Percentiles rank a stretch among this genome's conserved stretches.
Conservation (phyloP, 1,140 invertebrate genomes). For the Cotesia glomerata region DNA sequence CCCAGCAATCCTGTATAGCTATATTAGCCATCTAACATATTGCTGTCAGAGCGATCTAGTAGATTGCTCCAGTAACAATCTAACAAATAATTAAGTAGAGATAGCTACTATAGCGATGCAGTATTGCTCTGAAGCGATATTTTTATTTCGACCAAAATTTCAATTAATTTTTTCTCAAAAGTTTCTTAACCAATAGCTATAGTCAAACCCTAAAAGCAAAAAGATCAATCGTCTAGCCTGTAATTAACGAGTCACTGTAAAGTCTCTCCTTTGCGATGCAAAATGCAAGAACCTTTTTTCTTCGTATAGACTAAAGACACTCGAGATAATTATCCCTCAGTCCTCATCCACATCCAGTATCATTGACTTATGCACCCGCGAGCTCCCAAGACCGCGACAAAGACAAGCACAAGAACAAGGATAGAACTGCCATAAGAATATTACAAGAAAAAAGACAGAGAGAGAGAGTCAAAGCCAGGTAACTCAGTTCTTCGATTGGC, state of each 20-base stretch:
- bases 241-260: slow-evolving; percentile 60
- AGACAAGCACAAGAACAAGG: background rate
- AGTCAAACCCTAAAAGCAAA: background rate
- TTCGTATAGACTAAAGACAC: slow-evolving; percentile 38
- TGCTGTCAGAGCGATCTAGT: no score
- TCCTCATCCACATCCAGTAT: background rate
- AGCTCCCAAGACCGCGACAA: slow-evolving; percentile 13
- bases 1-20: no score
- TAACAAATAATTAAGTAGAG: no score
- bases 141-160: no score
- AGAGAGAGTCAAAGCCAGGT: background rate
- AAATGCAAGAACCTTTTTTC: slow-evolving; percentile 62
- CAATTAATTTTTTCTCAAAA: no score
- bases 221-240: slow-evolving; percentile 62
- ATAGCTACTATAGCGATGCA: no score
- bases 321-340: slow-evolving; percentile 53
- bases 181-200: no score
- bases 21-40: no score
- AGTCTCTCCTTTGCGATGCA: slow-evolving; percentile 29
- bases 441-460: no score
- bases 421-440: no score
- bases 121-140: no score
- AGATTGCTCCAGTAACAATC: no score
- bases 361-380: slow-evolving; percentile 24
- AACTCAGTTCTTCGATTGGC: slow-evolving; percentile 52